Evolutionary conservation across 2,113 vertebrate species (phyloP).

Genomic region (Pteropus alecto): DNA sequence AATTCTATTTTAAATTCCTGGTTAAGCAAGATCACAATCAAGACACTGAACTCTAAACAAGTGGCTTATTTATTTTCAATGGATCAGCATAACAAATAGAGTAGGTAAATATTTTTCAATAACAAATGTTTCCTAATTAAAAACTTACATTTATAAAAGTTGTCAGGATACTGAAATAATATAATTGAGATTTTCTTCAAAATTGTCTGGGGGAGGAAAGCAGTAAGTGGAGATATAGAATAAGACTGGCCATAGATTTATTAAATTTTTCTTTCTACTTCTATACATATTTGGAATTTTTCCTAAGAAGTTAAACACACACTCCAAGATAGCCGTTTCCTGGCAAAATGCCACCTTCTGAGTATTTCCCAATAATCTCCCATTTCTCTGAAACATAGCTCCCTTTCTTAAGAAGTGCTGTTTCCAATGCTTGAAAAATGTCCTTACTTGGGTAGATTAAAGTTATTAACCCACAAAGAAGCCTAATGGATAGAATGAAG

Average conservation of each 20-base stretch:
- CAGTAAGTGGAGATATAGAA: not conserved
- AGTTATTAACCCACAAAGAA: not conserved
- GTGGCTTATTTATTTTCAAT: not conserved
- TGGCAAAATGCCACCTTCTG: conserved; percentile 27
- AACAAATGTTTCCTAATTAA: conserved; percentile 17
- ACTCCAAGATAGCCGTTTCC: conserved; percentile 29
- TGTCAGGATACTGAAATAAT: not conserved
- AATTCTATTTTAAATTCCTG: conserved; percentile 42
- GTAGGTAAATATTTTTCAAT: conserved; percentile 4
- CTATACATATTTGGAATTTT: not conserved
- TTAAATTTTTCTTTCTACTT: conserved; percentile 1
- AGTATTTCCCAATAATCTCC: not conserved
- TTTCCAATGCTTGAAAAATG: conserved; percentile 39
- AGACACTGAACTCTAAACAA: conserved; percentile 4
- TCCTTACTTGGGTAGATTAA: not conserved
- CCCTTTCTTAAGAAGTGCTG: conserved; percentile 16
- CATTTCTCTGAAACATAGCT: conserved; percentile 7
- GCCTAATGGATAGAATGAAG: not conserved
- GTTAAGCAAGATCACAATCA: conserved; percentile 13
- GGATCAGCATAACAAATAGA: not conserved
- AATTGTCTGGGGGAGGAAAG: not conserved
- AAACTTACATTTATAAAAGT: conserved; percentile 34
- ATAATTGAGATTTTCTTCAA: conserved; percentile 24
- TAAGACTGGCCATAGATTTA: not conserved
- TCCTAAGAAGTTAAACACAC: not conserved